Base-by-base conservation (phyloP, 2,113 vertebrate species). In the Ancistrus triradiatus region DNA sequence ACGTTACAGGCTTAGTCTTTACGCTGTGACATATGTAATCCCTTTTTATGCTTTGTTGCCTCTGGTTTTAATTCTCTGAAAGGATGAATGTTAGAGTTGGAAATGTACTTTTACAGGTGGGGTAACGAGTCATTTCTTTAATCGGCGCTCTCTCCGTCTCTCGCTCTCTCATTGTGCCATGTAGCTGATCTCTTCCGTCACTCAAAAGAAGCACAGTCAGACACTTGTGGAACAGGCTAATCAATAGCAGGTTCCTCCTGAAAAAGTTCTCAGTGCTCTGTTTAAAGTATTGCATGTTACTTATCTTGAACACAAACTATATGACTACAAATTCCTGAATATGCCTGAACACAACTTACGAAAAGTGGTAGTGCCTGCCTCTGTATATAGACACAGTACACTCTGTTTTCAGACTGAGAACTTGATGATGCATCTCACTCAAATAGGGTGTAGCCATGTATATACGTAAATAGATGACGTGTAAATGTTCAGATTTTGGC, bases 361-460 rank as follows among this genome's bases (percentile, higher is more conserved):
- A 24, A 22, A 58, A 58, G 66, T 17, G 48, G 52, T 63, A 67
- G 68, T 53, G 62, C 52, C 63, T 74, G 72, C 63, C 31, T 67
- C 37, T 74, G 63, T 74, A 74, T 46, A 70, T 63, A 72, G 46
- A 62, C 66, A 62, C 46, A 40, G 49, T 49, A 53, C 62, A 58
- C 61, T 44, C 11, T 46, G 53, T 57, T 72, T 68, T 66, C 24
- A 60, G 27, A 37, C 25, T 14, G 40, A 52, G 44, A 56, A 57
- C 27, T 60, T 40, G 28, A 65, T 66, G 19, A 62, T 55, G 57
- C 50, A 37, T 59, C 59, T 69, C 61, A 66, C 60, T 47, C 62
- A 49, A 49, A 52, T 27, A 67, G 63, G 67, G 78, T 83, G 80
- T 80, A 77, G 68, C 50, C 78, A 61, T 80, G 51, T 78, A 78